Base-by-base conservation (phyloP, 2,888 invertebrate genomes). In the Chesias legatella region DNA sequence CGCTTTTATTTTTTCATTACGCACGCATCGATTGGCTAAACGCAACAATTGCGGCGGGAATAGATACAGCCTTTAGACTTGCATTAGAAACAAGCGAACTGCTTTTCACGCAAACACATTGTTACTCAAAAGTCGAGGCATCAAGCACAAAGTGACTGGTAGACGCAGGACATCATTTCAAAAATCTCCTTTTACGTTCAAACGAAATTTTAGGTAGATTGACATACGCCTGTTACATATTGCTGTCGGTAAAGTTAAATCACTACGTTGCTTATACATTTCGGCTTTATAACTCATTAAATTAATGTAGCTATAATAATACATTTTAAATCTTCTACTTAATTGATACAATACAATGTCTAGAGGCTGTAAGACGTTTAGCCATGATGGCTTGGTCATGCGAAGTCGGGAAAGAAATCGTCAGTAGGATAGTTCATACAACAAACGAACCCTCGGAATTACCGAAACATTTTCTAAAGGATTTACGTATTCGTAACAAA, bases 331-430 rank as follows among this genome's bases (percentile, higher is more conserved):
- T n/a, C n/a, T n/a, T n/a, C n/a, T n/a, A n/a, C n/a, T 17, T 17
- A 17, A 17, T 17, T 3, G 5, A 17, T 3, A 17, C 13, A 17
- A 3, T 17, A 17, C 34, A 42, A 40, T 10, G 49, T 76, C 69
- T 74, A 71, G 66, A 62, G 73, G 74, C 75, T 79, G 79, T 67
- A 55, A 42, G 36, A 60, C 73, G 75, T 76, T 76, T 77, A 75
- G 74, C 70, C 73, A 68, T 42, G 44, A 27, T 13, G 45, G 75
- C 73, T 77, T 79, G 84, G 84, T 84, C 82, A 79, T 78, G 64
- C 69, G 64, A 72, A 62, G 55, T 79, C 80, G 82, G 67, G 75
- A 52, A 60, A 54, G 53, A 49, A 29, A 38, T 49, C 51, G 51
- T 55, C 52, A 27, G 3, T 46, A 47, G 24, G 20, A 29, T 32